Conservation (phyloP, 2,113 vertebrate species). For the Pyxicephalus adspersus region DNA sequence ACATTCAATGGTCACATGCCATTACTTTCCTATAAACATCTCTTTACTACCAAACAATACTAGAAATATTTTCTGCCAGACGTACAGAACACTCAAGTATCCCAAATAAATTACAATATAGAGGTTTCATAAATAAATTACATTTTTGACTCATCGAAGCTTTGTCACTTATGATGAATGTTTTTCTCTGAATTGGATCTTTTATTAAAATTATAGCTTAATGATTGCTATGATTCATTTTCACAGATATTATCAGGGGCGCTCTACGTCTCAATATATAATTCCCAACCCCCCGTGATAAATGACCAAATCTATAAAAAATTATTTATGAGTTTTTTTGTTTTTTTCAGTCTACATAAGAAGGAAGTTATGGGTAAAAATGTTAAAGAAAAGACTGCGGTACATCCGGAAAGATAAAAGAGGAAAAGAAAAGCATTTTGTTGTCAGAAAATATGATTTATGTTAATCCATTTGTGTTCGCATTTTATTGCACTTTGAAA, state of each 20-base stretch:
- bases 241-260: not conserved
- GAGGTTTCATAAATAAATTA: not conserved
- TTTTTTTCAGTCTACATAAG: not conserved
- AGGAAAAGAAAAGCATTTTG: not conserved
- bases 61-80: too few relatives aligned
- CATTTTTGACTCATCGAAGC: not conserved
- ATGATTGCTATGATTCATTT: not conserved
- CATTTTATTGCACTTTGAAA: conserved; percentile 25
- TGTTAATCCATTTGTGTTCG: conserved; percentile 34
- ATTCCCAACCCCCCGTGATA: not conserved
- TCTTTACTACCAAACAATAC: too few relatives aligned
- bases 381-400: not conserved
- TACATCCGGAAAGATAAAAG: not conserved
- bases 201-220: not conserved
- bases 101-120: too few relatives aligned
- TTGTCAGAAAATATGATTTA: conserved; percentile 22
- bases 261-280: not conserved
- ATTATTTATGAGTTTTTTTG: not conserved
- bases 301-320: not conserved
- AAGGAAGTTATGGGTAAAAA: conserved; percentile 12
- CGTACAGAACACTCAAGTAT: too few relatives aligned
- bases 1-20: too few relatives aligned
- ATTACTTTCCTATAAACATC: too few relatives aligned
- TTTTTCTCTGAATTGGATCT: not conserved
- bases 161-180: not conserved